Evolutionary conservation across 2,113 vertebrate genomes (phyloP), one percentile per base, ranked within the genome.

Genomic region (Clarias macrocephalus): DNA sequence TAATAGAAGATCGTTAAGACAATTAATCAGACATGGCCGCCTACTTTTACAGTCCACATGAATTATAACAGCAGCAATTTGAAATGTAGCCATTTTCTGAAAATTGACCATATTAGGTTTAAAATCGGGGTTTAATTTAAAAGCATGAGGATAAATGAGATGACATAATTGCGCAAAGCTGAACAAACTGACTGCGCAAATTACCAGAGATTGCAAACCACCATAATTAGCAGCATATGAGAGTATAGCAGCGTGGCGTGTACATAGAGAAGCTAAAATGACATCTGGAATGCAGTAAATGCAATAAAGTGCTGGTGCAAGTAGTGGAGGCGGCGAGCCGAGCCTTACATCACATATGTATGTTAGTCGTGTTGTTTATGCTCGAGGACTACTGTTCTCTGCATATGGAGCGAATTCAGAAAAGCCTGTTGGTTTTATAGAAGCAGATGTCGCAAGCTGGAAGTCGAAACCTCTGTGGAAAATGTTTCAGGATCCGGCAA

Each of bases 381-480:
- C 60, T 87, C 30, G 18, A 79, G 65, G 62, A 80, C 63, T 87
- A 83, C 30, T 82, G 76, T 83, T 82, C 25, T 48, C 76, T 33
- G 52, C 76, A 62, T 84, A 82, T 56, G 75, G 85, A 66, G 75
- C 85, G 70, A 85, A 90, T 86, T 87, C 57, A 65, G 54, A 82
- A 80, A 66, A 42, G 28, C 25, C 75, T 75, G 57, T 80, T 65
- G 86, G 73, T 82, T 81, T 42, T 19, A 37, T 70, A 28, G 77
- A 82, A 86, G 56, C 89, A 88, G 87, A 84, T 90, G 89, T 86
- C 66, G 42, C 13, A 23, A 33, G 5, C 28, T 72, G 70, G 56
- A 54, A 60, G 82, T 76, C n/a, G n/a, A n/a, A n/a, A n/a, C n/a
- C n/a, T n/a, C 73, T 42, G 72, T 84, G 82, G 70, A 80, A 88